Evolutionary conservation across 2,888 invertebrate species (phyloP).

Genomic region (Eristalis pertinax): DNA sequence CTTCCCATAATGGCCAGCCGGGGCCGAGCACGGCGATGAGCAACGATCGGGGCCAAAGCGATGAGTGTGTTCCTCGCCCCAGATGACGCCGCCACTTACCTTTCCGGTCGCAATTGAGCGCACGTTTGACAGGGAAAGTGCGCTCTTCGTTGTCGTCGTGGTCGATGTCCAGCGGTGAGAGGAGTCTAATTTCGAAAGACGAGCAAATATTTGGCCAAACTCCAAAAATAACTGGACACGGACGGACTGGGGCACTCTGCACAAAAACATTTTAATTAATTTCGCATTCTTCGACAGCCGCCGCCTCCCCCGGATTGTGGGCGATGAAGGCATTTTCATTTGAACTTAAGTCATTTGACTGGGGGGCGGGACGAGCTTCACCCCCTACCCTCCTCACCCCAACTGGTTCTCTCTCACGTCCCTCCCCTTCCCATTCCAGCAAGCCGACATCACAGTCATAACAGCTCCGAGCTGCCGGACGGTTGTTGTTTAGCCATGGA

Average conservation of each 20-base stretch:
- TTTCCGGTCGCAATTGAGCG: slow-evolving; percentile 26
- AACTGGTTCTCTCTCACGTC: not conserved
- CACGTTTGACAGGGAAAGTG: not conserved
- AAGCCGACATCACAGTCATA: slow-evolving; percentile 4
- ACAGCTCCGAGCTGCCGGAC: not conserved
- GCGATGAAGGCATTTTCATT: slow-evolving; percentile 38
- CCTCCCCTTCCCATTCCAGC: not conserved
- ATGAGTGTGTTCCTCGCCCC: slow-evolving; percentile 15
- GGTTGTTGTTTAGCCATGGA: slow-evolving; percentile 7
- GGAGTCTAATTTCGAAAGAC: slow-evolving; percentile 11
- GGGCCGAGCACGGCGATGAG: not conserved
- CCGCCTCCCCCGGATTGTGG: not conserved
- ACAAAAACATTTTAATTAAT: slow-evolving; percentile 67
- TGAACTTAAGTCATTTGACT: slow-evolving; percentile 32
- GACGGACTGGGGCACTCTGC: slow-evolving; percentile 24
- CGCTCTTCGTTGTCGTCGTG: not conserved
- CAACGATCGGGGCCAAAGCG: slow-evolving; percentile 5
- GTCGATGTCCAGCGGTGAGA: not conserved
- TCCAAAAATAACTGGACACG: slow-evolving; percentile 44
- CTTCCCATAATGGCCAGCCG: slow-evolving; percentile 20
- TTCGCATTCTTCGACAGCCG: slow-evolving; percentile 45
- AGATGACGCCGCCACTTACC: slow-evolving; percentile 27
- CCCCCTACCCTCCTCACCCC: too few species aligned
- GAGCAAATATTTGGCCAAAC: slow-evolving; percentile 53
- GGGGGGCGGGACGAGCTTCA: too few species aligned